Evolutionary conservation across 1,140 invertebrate species (phyloP).

Genomic region (Lordiphosa clarofinis): DNA sequence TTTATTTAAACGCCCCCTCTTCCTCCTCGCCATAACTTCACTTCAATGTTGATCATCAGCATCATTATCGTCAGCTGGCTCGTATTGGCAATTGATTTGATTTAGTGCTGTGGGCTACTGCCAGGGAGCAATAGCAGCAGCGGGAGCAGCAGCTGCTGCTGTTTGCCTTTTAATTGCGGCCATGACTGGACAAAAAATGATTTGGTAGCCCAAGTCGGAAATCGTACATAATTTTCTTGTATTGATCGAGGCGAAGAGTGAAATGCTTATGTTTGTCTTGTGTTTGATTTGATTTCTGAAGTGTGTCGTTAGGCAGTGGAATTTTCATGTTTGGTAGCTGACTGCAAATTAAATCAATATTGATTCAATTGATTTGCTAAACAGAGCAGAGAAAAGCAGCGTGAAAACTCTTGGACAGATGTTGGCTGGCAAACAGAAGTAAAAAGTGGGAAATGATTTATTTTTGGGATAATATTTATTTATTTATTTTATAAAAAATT

Average conservation of each 20-base stretch:
- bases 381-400: constrained; percentile 19
- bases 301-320: constrained; percentile 57
- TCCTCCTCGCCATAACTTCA: not conserved
- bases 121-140: constrained; percentile 12
- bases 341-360: constrained; percentile 55
- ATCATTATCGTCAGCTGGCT: constrained; percentile 49
- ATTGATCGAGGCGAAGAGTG: constrained; percentile 29
- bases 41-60: constrained; percentile 15
- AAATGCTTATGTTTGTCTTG: constrained; percentile 48
- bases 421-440: too few species aligned
- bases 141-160: constrained; percentile 37
- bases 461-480: too few species aligned
- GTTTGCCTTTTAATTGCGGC: constrained; percentile 72
- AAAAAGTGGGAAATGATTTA: not conserved
- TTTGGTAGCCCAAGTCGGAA: constrained; percentile 46
- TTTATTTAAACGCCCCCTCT: constrained; percentile 59
- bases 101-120: constrained; percentile 69
- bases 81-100: constrained; percentile 77
- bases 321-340: constrained; percentile 63
- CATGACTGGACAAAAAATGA: constrained; percentile 45
- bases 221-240: constrained; percentile 69
- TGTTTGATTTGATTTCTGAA: constrained; percentile 72
- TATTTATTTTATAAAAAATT: too few species aligned
- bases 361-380: constrained; percentile 71
- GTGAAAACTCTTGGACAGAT: too few species aligned